Base-by-base conservation (phyloP, 2,113 vertebrate species). In the Eretmochelys imbricata region DNA sequence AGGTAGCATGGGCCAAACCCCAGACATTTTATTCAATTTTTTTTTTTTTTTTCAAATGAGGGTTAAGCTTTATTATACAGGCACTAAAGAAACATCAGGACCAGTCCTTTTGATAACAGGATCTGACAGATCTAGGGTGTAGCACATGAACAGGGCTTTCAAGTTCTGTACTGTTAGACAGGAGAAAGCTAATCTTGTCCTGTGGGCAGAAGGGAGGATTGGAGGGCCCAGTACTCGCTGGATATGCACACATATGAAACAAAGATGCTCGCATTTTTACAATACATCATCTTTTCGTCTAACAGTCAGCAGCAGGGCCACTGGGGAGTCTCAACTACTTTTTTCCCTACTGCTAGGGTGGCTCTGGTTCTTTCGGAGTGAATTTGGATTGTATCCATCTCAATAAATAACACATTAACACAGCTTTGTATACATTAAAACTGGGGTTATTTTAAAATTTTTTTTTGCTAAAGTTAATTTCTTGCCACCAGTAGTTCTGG, bases 401-500 rank as follows among this genome's bases (percentile, higher is more conserved):
- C 85, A 97, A 84, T 69, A 82, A 96, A 93, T 97, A 96, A 97
- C 54, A 87, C 65, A 96, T 93, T 84, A 89, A 91, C 57, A 96
- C 19, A 98, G 98, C 98, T 98, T 98, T 98, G 98, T 98, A 98
- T 98, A 97, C 96, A 98, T 98, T 98, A 98, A 98, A 98, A 98
- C 91, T 88, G 93, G 86, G 59, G 85, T 0, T 0, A 42, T 31
- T 82, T 89, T 88, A 84, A 62, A 85, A 93, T 4, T 16, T 7
- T 19, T 90, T 8, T 12, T 88, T 29, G 54, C 62, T 50, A 38
- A 38, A n/a, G n/a, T 10, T 69, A 0, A 31, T 27, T 49, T 87
- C 16, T 49, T 14, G 3, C 1, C 25, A 4, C 10, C 5, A 50
- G 46, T 55, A 31, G 89, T 86, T 53, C 81, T 5, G 35, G n/a